Percentiles rank a stretch among this genome's conserved stretches.
phyloP scores from a whole-genome alignment of 2,797 vertebrate species.

The Rhabdomys pumilio region DNA sequence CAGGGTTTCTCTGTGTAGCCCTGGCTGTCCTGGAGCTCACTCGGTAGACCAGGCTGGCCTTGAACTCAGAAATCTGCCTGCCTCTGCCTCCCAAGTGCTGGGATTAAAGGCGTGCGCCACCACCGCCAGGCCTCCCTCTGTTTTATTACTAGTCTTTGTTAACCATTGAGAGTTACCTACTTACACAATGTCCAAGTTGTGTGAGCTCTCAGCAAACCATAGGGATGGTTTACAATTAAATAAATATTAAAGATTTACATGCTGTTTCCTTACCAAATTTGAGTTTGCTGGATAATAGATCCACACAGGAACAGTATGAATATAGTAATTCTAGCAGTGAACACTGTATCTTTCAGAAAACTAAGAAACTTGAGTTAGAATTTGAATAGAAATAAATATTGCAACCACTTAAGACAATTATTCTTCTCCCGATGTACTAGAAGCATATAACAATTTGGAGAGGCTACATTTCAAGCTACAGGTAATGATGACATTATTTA shows the following conservation, averaged over 20 bases:
- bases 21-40: no score
- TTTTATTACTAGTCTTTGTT: neutral
- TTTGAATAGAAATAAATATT: neutral
- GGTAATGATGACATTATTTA: neutral
- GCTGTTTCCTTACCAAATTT: neutral
- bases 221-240: constrained; percentile 15
- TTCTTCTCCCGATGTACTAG: neutral
- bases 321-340: neutral
- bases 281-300: neutral
- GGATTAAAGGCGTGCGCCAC: no score
- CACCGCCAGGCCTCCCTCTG: neutral
- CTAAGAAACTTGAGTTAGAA: constrained; percentile 40
- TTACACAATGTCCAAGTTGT: neutral
- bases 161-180: neutral
- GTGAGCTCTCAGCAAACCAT: neutral
- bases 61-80: no score
- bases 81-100: no score
- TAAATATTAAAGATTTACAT: neutral
- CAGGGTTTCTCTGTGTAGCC: no score
- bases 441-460: neutral
- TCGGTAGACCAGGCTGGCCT: no score
- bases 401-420: neutral
- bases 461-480: constrained; percentile 11
- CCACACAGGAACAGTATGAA: neutral
- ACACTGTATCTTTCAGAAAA: neutral